Percentiles rank a stretch among this genome's conserved stretches.
Conservation (phyloP, 1,140 invertebrate genomes). For the Geopemphigus sp. region DNA sequence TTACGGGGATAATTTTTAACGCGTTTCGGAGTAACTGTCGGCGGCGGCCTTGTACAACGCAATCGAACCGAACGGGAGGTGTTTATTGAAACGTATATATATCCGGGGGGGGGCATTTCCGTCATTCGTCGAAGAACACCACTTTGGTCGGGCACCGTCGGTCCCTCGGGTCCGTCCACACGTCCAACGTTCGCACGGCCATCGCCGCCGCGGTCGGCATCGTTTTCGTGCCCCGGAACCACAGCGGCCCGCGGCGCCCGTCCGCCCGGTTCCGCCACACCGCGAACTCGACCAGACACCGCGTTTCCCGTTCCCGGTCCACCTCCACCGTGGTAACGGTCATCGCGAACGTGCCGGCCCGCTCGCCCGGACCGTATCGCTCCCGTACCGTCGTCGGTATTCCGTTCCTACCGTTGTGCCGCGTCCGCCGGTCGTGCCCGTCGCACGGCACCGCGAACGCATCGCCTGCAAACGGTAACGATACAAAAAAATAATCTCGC, state of each 20-base stretch:
- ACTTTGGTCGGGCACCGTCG: not conserved
- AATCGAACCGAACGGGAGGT: no score
- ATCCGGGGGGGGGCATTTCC: no score
- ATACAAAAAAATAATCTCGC: no score
- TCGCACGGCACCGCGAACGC: no score
- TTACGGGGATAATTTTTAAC: no score
- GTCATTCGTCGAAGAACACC: not conserved
- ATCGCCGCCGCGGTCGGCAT: not conserved
- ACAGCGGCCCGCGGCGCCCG: not conserved
- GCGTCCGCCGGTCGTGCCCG: no score
- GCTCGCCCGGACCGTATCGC: not conserved
- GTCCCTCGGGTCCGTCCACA: not conserved
- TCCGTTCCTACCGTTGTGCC: no score
- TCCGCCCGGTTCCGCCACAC: not conserved
- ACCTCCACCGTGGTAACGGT: no score
- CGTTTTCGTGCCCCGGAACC: not conserved
- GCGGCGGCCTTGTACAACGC: no score
- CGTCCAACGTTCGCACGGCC: not conserved
- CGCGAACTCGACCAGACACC: not conserved
- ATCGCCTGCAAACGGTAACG: no score
- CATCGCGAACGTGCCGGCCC: not conserved
- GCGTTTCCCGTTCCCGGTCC: not conserved
- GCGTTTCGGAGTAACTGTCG: no score
- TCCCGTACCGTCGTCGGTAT: not conserved
- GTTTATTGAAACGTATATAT: no score